These are phyloP conservation scores for Drosophila saltans DNA, from an alignment of 1,140 invertebrate species.

Conservation along the genomic window DNA sequence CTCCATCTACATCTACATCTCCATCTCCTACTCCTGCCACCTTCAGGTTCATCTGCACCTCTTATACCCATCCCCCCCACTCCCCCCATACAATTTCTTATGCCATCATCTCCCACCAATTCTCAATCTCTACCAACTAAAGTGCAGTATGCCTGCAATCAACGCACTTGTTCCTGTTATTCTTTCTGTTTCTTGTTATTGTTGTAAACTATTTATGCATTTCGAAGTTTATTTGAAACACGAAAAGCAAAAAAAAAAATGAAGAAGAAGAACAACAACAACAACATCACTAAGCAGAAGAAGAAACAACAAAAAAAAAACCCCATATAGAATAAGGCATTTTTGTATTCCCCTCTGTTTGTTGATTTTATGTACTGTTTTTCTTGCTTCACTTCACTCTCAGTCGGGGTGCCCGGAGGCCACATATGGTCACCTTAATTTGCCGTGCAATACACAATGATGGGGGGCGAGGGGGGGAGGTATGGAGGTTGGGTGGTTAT, in stretches of 20 bases:
- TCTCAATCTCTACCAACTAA: constrained; percentile 18
- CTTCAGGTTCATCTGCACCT: not conserved
- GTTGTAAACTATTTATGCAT: constrained; percentile 81
- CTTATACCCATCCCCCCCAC: not conserved
- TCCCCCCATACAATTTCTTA: not conserved
- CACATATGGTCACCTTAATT: constrained; percentile 81
- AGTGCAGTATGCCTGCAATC: constrained; percentile 68
- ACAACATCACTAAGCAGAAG: not conserved
- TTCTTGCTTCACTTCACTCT: constrained; percentile 74
- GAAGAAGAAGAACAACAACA: constrained; percentile 2
- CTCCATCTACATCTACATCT: constrained; percentile 8
- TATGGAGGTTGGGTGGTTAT: not conserved
- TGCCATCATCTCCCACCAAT: constrained; percentile 25
- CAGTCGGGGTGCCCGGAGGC: constrained; percentile 69
- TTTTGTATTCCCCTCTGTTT: constrained; percentile 50
- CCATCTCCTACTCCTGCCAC: constrained; percentile 19
- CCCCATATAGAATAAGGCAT: not conserved
- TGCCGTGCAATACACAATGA: constrained; percentile 19
- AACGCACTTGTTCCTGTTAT: constrained; percentile 77
- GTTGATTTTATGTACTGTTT: constrained; percentile 81
- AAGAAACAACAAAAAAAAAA: constrained; percentile 4
- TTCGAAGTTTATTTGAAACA: constrained; percentile 81
- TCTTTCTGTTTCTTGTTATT: constrained; percentile 68
- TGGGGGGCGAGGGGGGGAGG: not conserved
- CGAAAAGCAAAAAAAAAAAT: constrained; percentile 12